Evolutionary conservation across 2,797 vertebrate genomes (phyloP), one percentile per base, ranked within the genome.

Genomic region (Onychomys leucogaster): DNA sequence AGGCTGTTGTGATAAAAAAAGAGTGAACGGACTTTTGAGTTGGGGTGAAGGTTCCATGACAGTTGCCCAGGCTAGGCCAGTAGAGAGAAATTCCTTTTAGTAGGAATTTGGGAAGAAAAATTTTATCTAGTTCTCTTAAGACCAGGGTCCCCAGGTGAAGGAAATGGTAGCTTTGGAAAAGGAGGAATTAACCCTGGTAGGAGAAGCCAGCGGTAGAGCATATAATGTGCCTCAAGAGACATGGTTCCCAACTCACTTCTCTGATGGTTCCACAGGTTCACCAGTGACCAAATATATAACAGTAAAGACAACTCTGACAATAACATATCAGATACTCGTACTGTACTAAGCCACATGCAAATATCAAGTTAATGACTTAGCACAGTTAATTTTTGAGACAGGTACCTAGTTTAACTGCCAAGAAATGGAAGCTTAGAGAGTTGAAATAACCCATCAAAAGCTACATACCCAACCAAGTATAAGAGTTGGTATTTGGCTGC

Each of bases 371-470:
- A 83, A 37, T 37, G 63, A 90, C 73, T 63, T 37, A 80, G 49
- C 67, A 82, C 11, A 85, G 9, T 46, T n/a, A 65, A 37, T 94
- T 29, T 91, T 94, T 95, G 55, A 71, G 73, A 37, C 77, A 89
- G 73, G 8, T 92, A 49, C 34, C 27, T 69, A 73, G 61, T 73
- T 88, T 81, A 91, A 88, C 2, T 73, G 41, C 34, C 8, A 89
- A 92, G 81, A 98, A 91, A 81, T 6, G 1, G 14, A 95, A 84
- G n/a, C 34, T 73, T 86, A 41, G 5, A 69, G 43, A 86, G 13
- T 71, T 91, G 92, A 92, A 93, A 85, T 86, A 86, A 78, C 27
- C 80, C 76, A 63, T 43, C 61, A 63, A 94, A 94, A 95, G 57
- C 37, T 82, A 94, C 37, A 82, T 57, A 87, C 91, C 27, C 52